Conservation (phyloP, 2,888 invertebrate species). For the Platerodrilus igneus region DNA sequence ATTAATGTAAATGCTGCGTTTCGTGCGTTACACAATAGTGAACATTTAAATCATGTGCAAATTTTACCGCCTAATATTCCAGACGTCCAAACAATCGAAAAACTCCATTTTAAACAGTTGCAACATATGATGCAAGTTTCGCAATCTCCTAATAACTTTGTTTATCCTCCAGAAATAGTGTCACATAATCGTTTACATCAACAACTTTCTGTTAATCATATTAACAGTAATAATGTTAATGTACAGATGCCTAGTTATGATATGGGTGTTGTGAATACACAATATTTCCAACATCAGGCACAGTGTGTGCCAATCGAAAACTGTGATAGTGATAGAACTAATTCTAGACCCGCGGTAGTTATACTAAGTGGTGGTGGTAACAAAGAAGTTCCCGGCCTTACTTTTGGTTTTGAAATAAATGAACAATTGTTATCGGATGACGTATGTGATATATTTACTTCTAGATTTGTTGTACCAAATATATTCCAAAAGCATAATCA, state of each 20-base stretch:
- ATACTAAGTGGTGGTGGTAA: constrained; percentile 62
- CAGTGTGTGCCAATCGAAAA: constrained; percentile 9
- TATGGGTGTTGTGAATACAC: too few species aligned
- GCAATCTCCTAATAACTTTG: too few species aligned
- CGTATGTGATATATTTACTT: constrained; percentile 47
- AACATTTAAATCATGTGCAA: constrained; percentile 25
- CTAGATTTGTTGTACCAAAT: constrained; percentile 48
- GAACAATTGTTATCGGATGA: constrained; percentile 61
- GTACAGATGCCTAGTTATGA: too few species aligned
- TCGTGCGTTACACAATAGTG: constrained; percentile 9
- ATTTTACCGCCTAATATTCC: constrained; percentile 43
- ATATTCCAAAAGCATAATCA: constrained; percentile 46
- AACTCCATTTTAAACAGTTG: constrained; percentile 48
- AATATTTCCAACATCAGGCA: neutral
- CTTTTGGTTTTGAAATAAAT: constrained; percentile 77
- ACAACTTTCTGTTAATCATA: constrained; percentile 1
- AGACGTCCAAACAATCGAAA: constrained; percentile 52
- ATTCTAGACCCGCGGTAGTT: constrained; percentile 64
- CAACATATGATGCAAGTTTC: constrained; percentile 32
- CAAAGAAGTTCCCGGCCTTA: constrained; percentile 64
- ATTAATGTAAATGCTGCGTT: constrained; percentile 1
- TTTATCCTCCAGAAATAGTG: too few species aligned
- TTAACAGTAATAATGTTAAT: neutral
- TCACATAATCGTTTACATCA: too few species aligned
- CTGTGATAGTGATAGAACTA: constrained; percentile 23